Percentiles rank a stretch among this genome's conserved stretches.
phyloP scores from a whole-genome alignment of 2,113 vertebrate genomes.

The Emydocephalus ijimae region DNA sequence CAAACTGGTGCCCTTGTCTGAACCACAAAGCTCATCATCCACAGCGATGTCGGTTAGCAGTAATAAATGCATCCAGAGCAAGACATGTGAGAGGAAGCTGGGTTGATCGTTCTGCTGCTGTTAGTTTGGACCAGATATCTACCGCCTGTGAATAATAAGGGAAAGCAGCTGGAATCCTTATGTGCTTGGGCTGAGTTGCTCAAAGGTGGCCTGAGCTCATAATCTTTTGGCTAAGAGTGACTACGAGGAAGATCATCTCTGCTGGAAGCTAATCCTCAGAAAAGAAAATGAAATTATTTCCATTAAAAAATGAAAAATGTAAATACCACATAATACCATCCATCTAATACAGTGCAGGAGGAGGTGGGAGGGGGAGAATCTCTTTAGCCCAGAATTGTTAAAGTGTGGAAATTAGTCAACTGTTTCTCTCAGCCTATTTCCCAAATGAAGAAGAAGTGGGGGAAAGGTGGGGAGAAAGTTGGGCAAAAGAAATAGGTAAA shows the following conservation, averaged over 20 bases:
- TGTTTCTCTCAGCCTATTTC: neutral
- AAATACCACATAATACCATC: neutral
- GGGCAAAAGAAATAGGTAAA: neutral
- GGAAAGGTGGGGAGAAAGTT: neutral
- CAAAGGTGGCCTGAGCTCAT: conserved; percentile 2
- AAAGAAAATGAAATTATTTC: neutral
- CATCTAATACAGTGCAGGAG: neutral
- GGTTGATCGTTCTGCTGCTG: neutral
- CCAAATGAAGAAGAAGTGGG: neutral
- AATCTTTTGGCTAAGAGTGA: neutral
- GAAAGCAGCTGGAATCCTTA: neutral
- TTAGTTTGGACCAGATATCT: neutral
- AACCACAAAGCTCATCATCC: neutral
- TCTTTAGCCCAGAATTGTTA: neutral
- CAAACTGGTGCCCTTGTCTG: neutral
- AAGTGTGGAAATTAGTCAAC: neutral
- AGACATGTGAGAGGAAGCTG: neutral
- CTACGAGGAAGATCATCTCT: neutral
- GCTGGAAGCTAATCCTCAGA: conserved; percentile 3
- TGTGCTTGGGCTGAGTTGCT: neutral
- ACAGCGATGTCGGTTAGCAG: neutral
- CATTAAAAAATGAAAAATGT: neutral
- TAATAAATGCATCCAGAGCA: neutral
- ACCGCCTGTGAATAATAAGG: neutral
- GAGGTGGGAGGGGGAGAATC: neutral